Evolutionary conservation across 2,113 vertebrate genomes (phyloP).

Genomic region (Alces alces): DNA sequence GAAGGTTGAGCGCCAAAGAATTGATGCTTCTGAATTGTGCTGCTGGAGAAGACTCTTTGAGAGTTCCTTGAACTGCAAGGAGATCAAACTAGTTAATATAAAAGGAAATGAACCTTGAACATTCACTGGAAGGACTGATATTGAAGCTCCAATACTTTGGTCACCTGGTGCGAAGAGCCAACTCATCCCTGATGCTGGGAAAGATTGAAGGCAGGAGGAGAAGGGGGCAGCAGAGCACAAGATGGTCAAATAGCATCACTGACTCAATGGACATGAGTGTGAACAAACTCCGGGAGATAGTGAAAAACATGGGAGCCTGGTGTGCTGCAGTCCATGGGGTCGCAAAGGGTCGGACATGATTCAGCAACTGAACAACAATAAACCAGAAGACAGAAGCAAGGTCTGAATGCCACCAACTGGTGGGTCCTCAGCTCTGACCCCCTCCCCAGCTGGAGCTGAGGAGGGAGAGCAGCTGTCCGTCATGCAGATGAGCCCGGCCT

Average conservation of each 20-base stretch:
- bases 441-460: background rate
- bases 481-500: background rate
- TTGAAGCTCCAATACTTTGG: background rate
- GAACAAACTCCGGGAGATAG: background rate
- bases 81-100: background rate
- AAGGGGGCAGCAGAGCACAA: background rate
- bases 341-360: background rate
- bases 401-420: fast-evolving
- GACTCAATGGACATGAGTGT: background rate
- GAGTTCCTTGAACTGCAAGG: background rate
- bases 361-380: background rate
- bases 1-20: background rate
- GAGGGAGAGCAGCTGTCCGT: no score
- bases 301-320: background rate
- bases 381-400: background rate
- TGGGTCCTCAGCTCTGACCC: fast-evolving
- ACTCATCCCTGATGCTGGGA: background rate
- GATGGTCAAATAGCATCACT: background rate
- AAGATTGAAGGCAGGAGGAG: background rate
- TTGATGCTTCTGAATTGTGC: background rate
- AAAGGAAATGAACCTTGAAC: background rate
- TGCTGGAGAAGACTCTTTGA: background rate
- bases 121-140: background rate
- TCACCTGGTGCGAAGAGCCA: background rate
- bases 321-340: background rate